Evolutionary conservation across 2,797 vertebrate genomes (phyloP).

Genomic region (Lutjanus argentimaculatus): DNA sequence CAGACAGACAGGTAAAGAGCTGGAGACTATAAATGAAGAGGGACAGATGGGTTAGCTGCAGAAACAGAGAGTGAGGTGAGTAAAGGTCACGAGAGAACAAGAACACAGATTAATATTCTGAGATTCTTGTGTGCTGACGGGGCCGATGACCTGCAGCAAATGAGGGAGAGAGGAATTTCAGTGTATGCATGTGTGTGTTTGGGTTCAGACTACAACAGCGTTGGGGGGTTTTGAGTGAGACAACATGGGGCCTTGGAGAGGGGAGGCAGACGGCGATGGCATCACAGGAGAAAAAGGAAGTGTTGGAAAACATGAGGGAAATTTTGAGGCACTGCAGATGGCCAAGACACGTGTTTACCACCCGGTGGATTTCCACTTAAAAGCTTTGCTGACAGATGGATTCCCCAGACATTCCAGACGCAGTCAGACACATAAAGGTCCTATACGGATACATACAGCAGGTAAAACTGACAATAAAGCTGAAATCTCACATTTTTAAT

Average conservation of each 20-base stretch:
- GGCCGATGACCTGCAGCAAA: conserved; percentile 13
- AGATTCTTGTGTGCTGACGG: conserved; percentile 62
- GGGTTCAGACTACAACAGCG: background rate
- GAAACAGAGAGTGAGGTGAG: background rate
- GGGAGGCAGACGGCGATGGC: conserved; percentile 25
- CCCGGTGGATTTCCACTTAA: conserved; percentile 32
- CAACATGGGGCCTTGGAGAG: conserved; percentile 28
- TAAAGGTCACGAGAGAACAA: background rate
- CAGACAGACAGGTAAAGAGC: conserved; percentile 13
- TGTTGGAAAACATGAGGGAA: conserved; percentile 46
- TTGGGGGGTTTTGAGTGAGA: background rate
- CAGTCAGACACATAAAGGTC: background rate
- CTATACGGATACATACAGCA: background rate
- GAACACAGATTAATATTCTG: conserved; percentile 29
- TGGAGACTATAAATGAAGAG: conserved; percentile 14
- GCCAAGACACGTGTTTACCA: conserved; percentile 44
- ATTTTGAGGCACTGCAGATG: conserved; percentile 52
- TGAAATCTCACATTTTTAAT: background rate
- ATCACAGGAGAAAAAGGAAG: conserved; percentile 38
- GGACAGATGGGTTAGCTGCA: conserved; percentile 17
- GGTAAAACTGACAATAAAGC: background rate
- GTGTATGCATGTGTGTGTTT: background rate
- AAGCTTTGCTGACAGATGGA: conserved; percentile 30
- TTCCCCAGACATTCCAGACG: conserved; percentile 24
- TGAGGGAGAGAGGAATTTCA: conserved; percentile 22